A percentile compares a stretch with the other conserved stretches of the same genome.
These are phyloP conservation scores for Daboia siamensis DNA, from an alignment of 2,113 vertebrate species.

Conservation along the genomic window DNA sequence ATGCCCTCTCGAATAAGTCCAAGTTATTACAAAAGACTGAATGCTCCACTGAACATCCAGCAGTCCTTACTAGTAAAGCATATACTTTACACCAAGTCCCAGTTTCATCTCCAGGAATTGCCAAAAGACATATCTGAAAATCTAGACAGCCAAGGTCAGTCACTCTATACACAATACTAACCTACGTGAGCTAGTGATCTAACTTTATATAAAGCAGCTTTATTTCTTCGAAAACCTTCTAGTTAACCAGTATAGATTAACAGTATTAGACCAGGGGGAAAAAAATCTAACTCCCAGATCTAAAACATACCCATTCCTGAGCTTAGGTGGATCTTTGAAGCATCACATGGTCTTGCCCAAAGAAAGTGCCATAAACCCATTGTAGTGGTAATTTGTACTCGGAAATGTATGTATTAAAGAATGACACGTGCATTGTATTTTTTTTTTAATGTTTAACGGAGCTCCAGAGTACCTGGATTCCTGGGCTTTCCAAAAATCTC, in stretches of 20 bases:
- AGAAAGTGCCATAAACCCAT: neutral
- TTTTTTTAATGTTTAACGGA: neutral
- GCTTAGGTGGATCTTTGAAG: neutral
- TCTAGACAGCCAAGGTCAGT: neutral
- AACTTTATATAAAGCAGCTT: neutral
- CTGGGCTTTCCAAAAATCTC: neutral
- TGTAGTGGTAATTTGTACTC: neutral
- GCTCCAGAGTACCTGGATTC: neutral
- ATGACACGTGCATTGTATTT: neutral
- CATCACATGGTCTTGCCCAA: neutral
- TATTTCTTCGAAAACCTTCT: neutral
- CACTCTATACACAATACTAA: neutral
- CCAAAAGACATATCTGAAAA: neutral
- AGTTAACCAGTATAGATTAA: neutral
- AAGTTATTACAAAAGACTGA: neutral
- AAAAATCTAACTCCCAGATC: neutral
- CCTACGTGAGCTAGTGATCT: too few species aligned
- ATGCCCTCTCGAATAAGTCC: neutral
- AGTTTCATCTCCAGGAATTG: neutral
- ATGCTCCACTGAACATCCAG: neutral
- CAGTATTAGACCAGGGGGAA: neutral
- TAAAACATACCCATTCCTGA: neutral
- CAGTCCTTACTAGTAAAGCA: neutral
- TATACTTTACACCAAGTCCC: neutral
- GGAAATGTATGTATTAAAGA: neutral